Evolutionary conservation across 2,797 vertebrate genomes (phyloP).

Genomic region (Sebastes kiyomatsui): DNA sequence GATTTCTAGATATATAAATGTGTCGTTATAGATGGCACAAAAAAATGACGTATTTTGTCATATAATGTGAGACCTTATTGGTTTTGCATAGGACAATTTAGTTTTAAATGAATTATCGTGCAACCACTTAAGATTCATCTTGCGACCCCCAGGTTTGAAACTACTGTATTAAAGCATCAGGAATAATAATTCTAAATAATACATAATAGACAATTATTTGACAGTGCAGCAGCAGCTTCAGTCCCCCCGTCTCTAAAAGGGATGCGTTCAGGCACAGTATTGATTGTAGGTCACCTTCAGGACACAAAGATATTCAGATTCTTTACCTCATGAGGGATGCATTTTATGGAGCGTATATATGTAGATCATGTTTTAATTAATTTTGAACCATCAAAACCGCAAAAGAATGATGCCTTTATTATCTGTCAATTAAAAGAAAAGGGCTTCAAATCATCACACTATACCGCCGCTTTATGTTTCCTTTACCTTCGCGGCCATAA

Average conservation of each 20-base stretch:
- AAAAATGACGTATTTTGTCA: not conserved
- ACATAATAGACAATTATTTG: not conserved
- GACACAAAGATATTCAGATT: not conserved
- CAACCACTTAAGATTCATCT: not conserved
- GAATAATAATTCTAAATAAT: not conserved
- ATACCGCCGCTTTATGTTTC: slow-evolving; percentile 12
- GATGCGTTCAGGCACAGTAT: not conserved
- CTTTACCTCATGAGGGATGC: not conserved
- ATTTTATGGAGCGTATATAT: not conserved
- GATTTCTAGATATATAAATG: too few relatives aligned
- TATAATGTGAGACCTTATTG: not conserved
- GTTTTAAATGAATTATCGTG: not conserved
- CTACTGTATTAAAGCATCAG: not conserved
- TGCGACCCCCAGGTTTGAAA: not conserved
- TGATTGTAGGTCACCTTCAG: not conserved
- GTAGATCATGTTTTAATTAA: slow-evolving; percentile 29
- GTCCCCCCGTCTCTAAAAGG: not conserved
- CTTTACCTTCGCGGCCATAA: slow-evolving; percentile 16
- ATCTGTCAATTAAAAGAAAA: slow-evolving; percentile 28
- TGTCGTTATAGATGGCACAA: too few relatives aligned
- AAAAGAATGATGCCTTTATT: slow-evolving; percentile 15
- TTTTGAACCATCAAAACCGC: not conserved
- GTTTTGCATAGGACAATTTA: not conserved
- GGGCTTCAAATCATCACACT: slow-evolving; percentile 9
- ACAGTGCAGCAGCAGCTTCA: not conserved